Percentiles rank a stretch among this genome's conserved stretches.
These are phyloP conservation scores for Acrocephalus scirpaceus DNA, from an alignment of 2,797 vertebrate species.

Conservation along the genomic window DNA sequence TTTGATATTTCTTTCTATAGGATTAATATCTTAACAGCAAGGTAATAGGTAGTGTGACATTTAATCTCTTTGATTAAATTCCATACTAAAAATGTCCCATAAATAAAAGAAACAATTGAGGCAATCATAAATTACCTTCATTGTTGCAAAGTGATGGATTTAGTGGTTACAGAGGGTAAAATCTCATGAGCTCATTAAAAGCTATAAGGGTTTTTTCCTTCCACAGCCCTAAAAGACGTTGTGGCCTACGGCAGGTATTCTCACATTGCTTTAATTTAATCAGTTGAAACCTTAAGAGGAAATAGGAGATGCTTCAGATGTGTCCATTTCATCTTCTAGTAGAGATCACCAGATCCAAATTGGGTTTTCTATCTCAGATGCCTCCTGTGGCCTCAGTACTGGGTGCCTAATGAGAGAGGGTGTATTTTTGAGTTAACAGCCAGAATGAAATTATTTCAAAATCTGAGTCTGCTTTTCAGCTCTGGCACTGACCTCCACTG, in stretches of 20 bases:
- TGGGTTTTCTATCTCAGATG: not conserved
- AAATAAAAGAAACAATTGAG: conserved; percentile 71
- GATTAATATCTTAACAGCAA: conserved; percentile 71
- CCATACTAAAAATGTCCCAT: conserved; percentile 69
- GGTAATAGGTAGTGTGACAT: conserved; percentile 62
- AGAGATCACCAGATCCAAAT: not conserved
- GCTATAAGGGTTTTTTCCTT: conserved; percentile 31
- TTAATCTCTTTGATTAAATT: conserved; percentile 76
- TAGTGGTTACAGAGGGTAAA: conserved; percentile 62
- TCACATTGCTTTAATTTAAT: conserved; percentile 50
- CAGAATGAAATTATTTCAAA: not conserved
- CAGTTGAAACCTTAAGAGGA: conserved; percentile 2
- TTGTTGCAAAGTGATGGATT: conserved; percentile 66
- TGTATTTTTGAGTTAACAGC: not conserved
- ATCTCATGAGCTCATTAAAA: conserved; percentile 66
- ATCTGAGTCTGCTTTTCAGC: not conserved
- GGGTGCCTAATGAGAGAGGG: not conserved
- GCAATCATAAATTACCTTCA: conserved; percentile 67
- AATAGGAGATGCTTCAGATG: not conserved
- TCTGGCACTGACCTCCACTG: not conserved
- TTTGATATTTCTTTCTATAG: conserved; percentile 54
- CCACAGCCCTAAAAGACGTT: not conserved
- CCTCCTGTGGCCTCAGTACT: not conserved
- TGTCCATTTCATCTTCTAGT: not conserved
- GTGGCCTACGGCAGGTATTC: conserved; percentile 43